Evolutionary conservation across 2,888 invertebrate species (phyloP), one percentile per base, ranked within the genome.

Genomic region (Ptilodon capucinus): DNA sequence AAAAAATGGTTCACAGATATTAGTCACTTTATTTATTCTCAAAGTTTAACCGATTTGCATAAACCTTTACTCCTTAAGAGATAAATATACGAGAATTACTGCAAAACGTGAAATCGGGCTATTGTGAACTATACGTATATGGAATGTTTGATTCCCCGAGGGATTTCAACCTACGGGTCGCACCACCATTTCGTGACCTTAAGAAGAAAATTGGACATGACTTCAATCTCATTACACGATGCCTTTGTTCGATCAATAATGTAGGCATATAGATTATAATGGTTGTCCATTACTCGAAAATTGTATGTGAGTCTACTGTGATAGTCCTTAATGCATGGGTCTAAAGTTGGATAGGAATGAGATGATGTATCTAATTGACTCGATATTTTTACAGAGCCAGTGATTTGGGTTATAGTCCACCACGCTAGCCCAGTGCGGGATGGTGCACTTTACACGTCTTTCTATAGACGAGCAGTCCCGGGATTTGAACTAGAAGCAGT

Each of bases 101-200:
- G 72, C 71, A 71, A 71, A 80, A 77, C 80, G 76, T 79, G 79
- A 79, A 81, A 72, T 69, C 60, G 63, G 74, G 71, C 79, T 77
- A 82, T 82, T 83, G 79, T 83, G 68, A 64, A 59, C 64, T 61
- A 60, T 77, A 81, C 81, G 42, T 84, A 82, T 83, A 84, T 74
- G 83, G 84, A 60, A 72, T 75, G 80, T 71, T 70, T 62, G 57
- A 71, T 71, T 71, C 74, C 71, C 68, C 52, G 44, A 57, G 61
- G 64, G 72, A 71, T 65, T 67, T 67, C 72, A 73, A 75, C 76
- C 75, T 61, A 42, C 51, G 46, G 74, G 71, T 79, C 76, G 68
- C 60, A 64, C 55, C 72, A 66, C 71, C 68, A 68, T 74, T 69
- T 65, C 64, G 60, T 68, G 68, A 71, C 69, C 73, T 76, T 72